phyloP scores from a whole-genome alignment of 2,113 vertebrate species.

The Pyxicephalus adspersus region DNA sequence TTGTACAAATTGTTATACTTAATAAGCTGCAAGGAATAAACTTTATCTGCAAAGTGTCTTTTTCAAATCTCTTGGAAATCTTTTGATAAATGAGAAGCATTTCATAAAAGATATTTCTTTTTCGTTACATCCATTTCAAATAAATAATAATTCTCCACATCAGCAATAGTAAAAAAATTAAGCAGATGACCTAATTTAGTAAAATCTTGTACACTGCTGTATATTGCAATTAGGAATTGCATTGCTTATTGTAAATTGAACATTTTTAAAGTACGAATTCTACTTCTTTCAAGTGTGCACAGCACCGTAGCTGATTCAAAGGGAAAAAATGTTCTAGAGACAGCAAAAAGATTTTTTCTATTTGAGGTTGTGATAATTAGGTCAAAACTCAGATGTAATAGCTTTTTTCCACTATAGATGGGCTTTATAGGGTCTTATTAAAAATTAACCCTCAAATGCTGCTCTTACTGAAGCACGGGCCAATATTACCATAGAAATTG shows the following conservation, averaged over 20 bases:
- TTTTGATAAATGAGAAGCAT: conserved; percentile 50
- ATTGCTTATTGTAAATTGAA: conserved; percentile 1
- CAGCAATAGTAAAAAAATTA: conserved; percentile 44
- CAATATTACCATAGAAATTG: no score
- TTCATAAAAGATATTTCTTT: conserved; percentile 51
- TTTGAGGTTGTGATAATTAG: neutral
- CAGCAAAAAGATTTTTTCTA: neutral
- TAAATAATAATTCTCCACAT: conserved; percentile 47
- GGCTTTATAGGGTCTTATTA: neutral
- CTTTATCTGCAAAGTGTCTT: conserved; percentile 51
- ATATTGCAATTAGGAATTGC: conserved; percentile 13
- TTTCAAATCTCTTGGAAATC: conserved; percentile 41
- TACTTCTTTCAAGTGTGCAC: neutral
- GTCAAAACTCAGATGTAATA: neutral
- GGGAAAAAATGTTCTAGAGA: neutral
- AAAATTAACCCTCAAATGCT: no score
- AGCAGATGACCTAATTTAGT: conserved; percentile 42
- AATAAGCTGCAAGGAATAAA: conserved; percentile 57
- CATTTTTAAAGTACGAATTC: conserved; percentile 13
- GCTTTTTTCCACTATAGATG: neutral
- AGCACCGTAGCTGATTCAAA: neutral
- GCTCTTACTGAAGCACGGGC: no score
- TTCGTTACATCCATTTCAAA: conserved; percentile 50
- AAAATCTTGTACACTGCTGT: neutral
- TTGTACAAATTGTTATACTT: conserved; percentile 56